A percentile compares a stretch with the other conserved stretches of the same genome.
Conservation (phyloP, 2,113 vertebrate species). For the Petroica traversi region DNA sequence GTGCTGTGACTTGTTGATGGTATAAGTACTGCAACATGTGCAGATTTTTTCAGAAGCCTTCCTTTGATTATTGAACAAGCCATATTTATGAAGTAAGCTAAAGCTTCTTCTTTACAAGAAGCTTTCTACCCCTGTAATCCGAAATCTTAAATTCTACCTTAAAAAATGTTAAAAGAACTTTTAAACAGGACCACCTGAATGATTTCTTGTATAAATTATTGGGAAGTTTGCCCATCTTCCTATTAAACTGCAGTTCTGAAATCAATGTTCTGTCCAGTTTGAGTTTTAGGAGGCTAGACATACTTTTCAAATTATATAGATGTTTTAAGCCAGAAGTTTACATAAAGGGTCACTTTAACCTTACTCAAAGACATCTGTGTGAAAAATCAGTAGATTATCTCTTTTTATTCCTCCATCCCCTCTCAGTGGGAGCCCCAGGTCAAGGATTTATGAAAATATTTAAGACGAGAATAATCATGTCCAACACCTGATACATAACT, state of each 20-base stretch:
- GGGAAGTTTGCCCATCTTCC: neutral
- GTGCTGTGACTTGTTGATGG: fast-evolving
- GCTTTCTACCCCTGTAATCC: neutral
- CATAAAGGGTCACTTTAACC: neutral
- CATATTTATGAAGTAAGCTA: neutral
- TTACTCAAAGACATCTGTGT: neutral
- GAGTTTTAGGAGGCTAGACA: neutral
- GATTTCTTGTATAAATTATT: fast-evolving
- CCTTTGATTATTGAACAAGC: neutral
- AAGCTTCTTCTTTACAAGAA: neutral
- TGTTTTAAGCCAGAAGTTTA: neutral
- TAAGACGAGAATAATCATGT: neutral
- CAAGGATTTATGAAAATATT: neutral
- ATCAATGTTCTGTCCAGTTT: neutral
- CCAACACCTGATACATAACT: neutral
- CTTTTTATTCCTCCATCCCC: neutral
- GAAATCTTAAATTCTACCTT: neutral
- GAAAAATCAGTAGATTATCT: neutral
- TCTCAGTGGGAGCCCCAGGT: neutral
- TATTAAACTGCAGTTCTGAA: neutral
- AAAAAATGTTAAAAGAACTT: neutral
- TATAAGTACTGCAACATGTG: neutral
- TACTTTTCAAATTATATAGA: neutral
- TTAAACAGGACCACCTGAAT: neutral
- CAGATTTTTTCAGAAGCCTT: neutral